Evolutionary conservation across 2,888 invertebrate species (phyloP).

Genomic region (Bellardia pandia): DNA sequence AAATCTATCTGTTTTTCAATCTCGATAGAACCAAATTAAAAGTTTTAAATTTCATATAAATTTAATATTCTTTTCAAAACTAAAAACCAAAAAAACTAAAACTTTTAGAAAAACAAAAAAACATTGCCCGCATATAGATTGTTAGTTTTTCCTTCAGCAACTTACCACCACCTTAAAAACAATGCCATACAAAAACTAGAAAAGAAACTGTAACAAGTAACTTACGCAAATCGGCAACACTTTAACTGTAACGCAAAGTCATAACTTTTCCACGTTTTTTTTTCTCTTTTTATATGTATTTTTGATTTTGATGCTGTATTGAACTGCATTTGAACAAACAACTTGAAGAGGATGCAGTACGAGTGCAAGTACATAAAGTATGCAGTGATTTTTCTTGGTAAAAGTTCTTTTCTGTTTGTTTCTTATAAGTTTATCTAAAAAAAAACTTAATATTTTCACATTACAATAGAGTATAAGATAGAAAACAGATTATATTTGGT

Average conservation of each 20-base stretch:
- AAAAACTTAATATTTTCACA: constrained; percentile 55
- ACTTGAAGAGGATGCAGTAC: constrained; percentile 39
- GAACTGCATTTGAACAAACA: constrained; percentile 43
- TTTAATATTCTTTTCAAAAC: constrained; percentile 10
- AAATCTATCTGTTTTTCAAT: too few relatives aligned
- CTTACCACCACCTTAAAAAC: constrained; percentile 17
- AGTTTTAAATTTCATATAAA: neutral
- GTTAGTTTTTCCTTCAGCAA: constrained; percentile 1
- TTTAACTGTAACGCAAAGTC: constrained; percentile 69
- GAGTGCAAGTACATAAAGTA: constrained; percentile 27
- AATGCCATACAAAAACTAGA: constrained; percentile 8
- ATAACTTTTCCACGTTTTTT: constrained; percentile 52
- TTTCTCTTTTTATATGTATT: neutral
- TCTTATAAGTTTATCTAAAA: constrained; percentile 51
- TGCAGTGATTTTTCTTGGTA: constrained; percentile 42
- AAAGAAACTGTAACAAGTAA: constrained; percentile 31
- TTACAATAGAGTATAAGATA: constrained; percentile 20
- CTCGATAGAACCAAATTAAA: too few relatives aligned
- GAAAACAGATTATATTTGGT: constrained; percentile 40
- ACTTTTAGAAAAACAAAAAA: neutral
- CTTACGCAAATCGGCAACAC: constrained; percentile 68
- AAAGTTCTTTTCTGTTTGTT: constrained; percentile 49
- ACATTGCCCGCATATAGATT: neutral
- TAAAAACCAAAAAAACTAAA: neutral
- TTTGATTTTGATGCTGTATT: constrained; percentile 2